phyloP scores from a whole-genome alignment of 1,140 invertebrate species.

The Gerris buenoi region DNA sequence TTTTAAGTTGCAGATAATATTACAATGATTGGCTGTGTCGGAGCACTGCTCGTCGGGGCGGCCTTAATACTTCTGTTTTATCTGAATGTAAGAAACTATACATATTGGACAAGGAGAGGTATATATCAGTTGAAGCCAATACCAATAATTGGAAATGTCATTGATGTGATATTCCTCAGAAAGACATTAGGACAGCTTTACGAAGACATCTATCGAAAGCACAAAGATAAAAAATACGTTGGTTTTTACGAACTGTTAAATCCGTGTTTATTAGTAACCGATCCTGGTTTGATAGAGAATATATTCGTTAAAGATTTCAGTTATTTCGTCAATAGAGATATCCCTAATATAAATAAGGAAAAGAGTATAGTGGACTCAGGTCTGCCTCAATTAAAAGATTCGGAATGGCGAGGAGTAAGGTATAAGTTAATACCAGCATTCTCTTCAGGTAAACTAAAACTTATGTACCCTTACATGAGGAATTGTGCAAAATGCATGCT shows the following conservation, averaged over 20 bases:
- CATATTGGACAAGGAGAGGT: background rate
- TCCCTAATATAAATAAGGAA: no score
- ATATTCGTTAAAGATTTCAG: background rate
- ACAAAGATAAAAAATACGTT: background rate
- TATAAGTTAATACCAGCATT: slow-evolving; percentile 33
- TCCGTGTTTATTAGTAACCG: background rate
- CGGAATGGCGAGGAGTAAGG: slow-evolving; percentile 27
- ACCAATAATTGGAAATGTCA: background rate
- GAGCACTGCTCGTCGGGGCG: no score
- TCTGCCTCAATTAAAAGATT: slow-evolving; percentile 31
- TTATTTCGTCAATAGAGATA: background rate
- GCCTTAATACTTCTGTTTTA: no score
- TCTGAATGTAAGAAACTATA: no score
- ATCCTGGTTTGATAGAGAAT: background rate
- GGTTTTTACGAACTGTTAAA: background rate
- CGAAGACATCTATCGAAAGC: background rate
- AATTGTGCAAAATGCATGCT: background rate
- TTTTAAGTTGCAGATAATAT: no score
- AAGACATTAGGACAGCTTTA: background rate
- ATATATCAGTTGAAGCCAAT: background rate
- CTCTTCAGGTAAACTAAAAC: slow-evolving; percentile 31
- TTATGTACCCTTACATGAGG: slow-evolving; percentile 27
- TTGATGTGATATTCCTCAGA: background rate
- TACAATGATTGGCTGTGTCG: no score
- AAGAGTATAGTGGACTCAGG: slow-evolving; percentile 28